phyloP scores from a whole-genome alignment of 92 coral and sea anemone genomes.

The Desmophyllum pertusum region DNA sequence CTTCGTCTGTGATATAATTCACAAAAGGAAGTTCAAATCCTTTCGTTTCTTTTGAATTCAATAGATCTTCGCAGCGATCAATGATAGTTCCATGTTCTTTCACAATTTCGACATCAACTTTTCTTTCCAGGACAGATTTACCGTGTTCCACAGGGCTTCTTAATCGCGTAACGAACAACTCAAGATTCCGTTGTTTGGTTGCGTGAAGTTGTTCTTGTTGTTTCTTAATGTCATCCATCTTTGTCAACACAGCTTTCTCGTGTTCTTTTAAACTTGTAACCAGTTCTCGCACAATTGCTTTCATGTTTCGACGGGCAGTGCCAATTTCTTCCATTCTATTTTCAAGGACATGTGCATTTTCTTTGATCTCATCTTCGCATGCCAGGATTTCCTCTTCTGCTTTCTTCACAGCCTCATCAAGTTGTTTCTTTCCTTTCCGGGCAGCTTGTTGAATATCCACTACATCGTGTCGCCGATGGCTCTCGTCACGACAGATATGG shows the following conservation, averaged over 20 bases:
- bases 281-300: not conserved
- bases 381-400: not conserved
- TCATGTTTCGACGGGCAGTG: not conserved
- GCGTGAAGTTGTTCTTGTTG: constrained; percentile 2
- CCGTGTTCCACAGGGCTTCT: constrained; percentile 21
- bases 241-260: constrained; percentile 16
- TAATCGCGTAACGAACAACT: not conserved
- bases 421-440: not conserved
- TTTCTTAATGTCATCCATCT: constrained; percentile 5
- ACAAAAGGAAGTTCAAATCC: not conserved
- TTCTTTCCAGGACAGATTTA: constrained; percentile 4
- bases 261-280: constrained; percentile 10
- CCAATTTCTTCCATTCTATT: not conserved
- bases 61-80: constrained; percentile 21
- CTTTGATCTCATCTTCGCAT: not conserved
- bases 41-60: not conserved
- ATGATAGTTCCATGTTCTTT: not conserved
- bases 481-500: not conserved
- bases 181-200: not conserved
- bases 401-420: not conserved
- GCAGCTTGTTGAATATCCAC: constrained; percentile 2
- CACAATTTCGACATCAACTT: constrained; percentile 20
- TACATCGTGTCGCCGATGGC: not conserved
- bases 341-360: not conserved
- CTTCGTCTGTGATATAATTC: constrained; percentile 12